Evolutionary conservation across 2,888 invertebrate species (phyloP), one percentile per base, ranked within the genome.

Genomic region (Peribatodes rhomboidaria): DNA sequence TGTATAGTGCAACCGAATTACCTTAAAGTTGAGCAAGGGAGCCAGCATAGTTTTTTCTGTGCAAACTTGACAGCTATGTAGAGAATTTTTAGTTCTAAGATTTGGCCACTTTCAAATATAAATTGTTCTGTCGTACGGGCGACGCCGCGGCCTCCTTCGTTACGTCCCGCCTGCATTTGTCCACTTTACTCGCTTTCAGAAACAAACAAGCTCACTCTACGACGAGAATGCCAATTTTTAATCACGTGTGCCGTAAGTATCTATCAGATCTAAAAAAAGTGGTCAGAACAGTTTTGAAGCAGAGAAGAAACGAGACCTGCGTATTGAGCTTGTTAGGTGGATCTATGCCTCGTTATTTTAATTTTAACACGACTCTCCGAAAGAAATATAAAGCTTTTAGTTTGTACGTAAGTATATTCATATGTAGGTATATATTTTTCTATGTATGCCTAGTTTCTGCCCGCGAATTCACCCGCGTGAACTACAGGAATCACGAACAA

Each of bases 181-280:
- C 85, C 87, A 87, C 85, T 86, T 82, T 84, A 86, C 87, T 89
- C 86, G 85, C 83, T 88, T 86, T 87, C 85, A 86, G 79, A 78
- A 83, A 83, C 88, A 90, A 90, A 90, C 88, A 87, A 86, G 81
- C 85, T 81, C 80, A 80, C 78, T 83, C 75, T 82, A 84, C 85
- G 86, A 80, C 78, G 78, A 71, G 88, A 90, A 90, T 90, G 77
- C 74, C 79, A 86, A 84, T 77, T 79, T 79, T 76, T 75, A 74
- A 79, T 72, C 72, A 69, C 68, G 18, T 42, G 8, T 39, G 18
- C 10, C 9, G 6, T n/a, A n/a, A 10, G 37, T 37, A 13, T 35
- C 10, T 41, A 41, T 18, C 18, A 42, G 18, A 42, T 18, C 9
- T 9, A 16, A 41, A 11, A 10, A 18, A 42, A 42, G 16, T 2